Percentiles rank a stretch among this genome's conserved stretches.
Conservation (phyloP, 2,797 vertebrate genomes). For the Ciconia nigra region DNA sequence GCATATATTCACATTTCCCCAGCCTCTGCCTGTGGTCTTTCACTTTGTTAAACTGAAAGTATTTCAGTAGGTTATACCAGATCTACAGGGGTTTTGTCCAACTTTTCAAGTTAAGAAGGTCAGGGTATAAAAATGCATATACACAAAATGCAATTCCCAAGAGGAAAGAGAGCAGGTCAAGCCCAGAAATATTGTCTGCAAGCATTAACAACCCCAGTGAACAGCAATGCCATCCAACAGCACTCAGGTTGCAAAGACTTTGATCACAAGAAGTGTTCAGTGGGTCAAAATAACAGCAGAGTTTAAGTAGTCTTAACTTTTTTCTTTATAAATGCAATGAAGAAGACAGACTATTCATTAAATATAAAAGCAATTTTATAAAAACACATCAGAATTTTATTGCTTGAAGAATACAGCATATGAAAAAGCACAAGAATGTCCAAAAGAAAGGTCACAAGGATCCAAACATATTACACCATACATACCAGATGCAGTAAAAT, state of each 20-base stretch:
- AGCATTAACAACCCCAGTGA: neutral
- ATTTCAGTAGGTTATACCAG: neutral
- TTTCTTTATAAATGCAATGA: slow-evolving; percentile 19
- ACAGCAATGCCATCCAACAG: neutral
- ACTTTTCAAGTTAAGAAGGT: neutral
- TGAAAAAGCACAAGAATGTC: slow-evolving; percentile 87
- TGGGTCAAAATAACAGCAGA: neutral
- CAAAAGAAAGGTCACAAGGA: slow-evolving; percentile 85
- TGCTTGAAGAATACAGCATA: slow-evolving; percentile 98
- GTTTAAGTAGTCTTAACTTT: neutral
- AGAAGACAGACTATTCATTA: slow-evolving; percentile 60
- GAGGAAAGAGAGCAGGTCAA: neutral
- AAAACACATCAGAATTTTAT: slow-evolving; percentile 92
- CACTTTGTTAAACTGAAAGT: neutral
- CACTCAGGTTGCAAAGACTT: neutral
- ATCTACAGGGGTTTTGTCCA: neutral
- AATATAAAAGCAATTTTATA: slow-evolving; percentile 81
- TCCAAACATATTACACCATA: slow-evolving; percentile 81
- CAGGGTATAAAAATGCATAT: neutral
- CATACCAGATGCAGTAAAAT: slow-evolving; percentile 85
- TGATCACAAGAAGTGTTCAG: neutral
- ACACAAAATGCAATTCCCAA: slow-evolving; percentile 13
- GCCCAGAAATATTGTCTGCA: neutral
- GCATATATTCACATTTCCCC: neutral
- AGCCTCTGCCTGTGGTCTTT: neutral